Evolutionary conservation across 2,113 vertebrate species (phyloP).

Genomic region (Craseonycteris thonglongyai): DNA sequence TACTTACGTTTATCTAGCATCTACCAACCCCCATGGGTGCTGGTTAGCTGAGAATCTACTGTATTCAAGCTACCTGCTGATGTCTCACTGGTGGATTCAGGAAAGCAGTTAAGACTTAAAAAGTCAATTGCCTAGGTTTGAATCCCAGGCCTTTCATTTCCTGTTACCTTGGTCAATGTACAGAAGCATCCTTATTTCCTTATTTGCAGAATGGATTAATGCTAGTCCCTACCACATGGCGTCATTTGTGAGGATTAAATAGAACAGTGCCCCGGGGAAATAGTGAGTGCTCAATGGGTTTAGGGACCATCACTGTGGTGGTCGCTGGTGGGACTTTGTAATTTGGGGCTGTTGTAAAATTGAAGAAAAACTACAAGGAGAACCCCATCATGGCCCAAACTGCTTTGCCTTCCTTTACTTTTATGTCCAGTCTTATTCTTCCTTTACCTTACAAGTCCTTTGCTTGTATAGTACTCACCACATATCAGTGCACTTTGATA

Average conservation of each 20-base stretch:
- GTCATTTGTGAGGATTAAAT: neutral
- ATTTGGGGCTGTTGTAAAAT: neutral
- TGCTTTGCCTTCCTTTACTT: neutral
- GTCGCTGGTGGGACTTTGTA: neutral
- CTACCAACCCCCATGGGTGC: too few relatives aligned
- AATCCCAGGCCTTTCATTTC: too few relatives aligned
- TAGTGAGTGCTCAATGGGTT: neutral
- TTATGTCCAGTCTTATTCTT: neutral
- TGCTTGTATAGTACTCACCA: too few relatives aligned
- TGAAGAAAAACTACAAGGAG: neutral
- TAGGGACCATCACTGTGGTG: neutral
- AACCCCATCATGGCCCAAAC: neutral
- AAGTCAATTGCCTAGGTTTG: too few relatives aligned
- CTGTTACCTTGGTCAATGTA: rapidly evolving
- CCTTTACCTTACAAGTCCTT: neutral
- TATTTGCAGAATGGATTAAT: neutral
- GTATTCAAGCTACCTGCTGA: neutral
- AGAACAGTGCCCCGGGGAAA: rapidly evolving
- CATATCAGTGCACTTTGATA: neutral
- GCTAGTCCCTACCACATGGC: rapidly evolving
- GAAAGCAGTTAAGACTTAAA: neutral
- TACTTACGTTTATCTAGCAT: too few relatives aligned
- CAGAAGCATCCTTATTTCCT: neutral
- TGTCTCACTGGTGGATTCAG: neutral
- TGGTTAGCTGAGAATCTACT: too few relatives aligned